A percentile compares a stretch with the other conserved stretches of the same genome.
phyloP scores from a whole-genome alignment of 2,113 vertebrate genomes.

The Daboia siamensis region DNA sequence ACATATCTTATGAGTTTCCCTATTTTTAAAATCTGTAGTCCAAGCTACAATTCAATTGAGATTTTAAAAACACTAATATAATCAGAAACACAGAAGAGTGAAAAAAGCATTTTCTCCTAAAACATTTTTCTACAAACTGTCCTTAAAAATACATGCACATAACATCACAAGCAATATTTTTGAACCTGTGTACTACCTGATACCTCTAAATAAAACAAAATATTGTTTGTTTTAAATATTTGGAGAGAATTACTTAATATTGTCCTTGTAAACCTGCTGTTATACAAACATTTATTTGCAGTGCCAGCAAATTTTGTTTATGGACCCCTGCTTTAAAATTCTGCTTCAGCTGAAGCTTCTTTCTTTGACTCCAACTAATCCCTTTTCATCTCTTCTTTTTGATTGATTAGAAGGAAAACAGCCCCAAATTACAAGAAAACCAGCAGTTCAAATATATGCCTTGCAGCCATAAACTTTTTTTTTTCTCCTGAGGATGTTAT shows the following conservation, averaged over 20 bases:
- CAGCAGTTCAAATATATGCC: conserved; percentile 26
- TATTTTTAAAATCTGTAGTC: background rate
- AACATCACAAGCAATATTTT: background rate
- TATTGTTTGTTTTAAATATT: background rate
- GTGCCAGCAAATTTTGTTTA: background rate
- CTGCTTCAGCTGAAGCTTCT: background rate
- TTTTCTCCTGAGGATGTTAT: conserved; percentile 27
- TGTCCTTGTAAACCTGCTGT: background rate
- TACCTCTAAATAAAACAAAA: background rate
- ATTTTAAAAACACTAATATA: background rate
- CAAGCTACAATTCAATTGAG: background rate
- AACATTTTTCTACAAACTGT: background rate
- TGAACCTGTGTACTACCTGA: background rate
- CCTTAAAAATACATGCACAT: background rate
- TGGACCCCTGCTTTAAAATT: background rate
- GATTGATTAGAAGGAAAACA: background rate
- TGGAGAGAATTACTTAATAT: background rate
- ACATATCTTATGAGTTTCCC: background rate
- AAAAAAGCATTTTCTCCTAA: background rate
- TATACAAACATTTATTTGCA: background rate
- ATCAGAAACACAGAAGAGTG: background rate
- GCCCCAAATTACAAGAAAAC: conserved; percentile 1
- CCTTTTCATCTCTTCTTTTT: conserved; percentile 4
- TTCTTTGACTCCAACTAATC: background rate
- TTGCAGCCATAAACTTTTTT: conserved; percentile 24